Evolutionary conservation across 2,797 vertebrate species (phyloP).

Genomic region (Lerista edwardsae): DNA sequence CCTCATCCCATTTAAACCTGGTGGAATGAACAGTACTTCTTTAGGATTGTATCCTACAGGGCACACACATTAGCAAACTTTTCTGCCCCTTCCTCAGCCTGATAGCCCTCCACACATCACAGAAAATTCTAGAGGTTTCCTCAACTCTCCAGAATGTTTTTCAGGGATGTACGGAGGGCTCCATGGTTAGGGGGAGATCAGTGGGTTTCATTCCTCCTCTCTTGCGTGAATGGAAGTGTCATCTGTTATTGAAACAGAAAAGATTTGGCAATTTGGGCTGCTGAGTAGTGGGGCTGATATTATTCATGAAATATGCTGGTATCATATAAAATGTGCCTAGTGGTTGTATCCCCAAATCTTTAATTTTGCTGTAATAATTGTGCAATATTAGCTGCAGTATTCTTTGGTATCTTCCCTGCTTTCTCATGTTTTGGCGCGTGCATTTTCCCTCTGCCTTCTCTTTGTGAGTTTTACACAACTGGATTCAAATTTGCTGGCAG

Average conservation of each 20-base stretch:
- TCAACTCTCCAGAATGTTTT: no score
- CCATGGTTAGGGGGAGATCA: no score
- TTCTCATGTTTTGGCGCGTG: background rate
- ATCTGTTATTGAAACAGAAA: no score
- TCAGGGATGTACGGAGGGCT: no score
- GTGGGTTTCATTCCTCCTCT: no score
- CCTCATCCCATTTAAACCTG: constrained; percentile 40
- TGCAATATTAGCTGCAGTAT: constrained; percentile 4
- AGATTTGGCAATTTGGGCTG: background rate
- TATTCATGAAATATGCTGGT: constrained; percentile 38
- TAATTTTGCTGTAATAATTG: constrained; percentile 53
- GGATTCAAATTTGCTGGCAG: background rate
- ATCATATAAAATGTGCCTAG: constrained; percentile 50
- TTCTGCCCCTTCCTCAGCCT: no score
- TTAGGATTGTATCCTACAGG: background rate
- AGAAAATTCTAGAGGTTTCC: no score
- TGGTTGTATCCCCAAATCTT: constrained; percentile 44
- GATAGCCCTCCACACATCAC: no score
- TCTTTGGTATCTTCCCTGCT: constrained; percentile 9
- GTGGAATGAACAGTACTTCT: background rate
- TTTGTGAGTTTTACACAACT: constrained; percentile 13
- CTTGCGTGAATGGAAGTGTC: no score
- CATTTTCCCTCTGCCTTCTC: constrained; percentile 16
- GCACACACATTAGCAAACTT: no score
- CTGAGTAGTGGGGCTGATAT: constrained; percentile 2